Evolutionary conservation across 53 echinoderm and acorn worm genomes (phyloP).

Genomic region (Temnopleurus reevesii): DNA sequence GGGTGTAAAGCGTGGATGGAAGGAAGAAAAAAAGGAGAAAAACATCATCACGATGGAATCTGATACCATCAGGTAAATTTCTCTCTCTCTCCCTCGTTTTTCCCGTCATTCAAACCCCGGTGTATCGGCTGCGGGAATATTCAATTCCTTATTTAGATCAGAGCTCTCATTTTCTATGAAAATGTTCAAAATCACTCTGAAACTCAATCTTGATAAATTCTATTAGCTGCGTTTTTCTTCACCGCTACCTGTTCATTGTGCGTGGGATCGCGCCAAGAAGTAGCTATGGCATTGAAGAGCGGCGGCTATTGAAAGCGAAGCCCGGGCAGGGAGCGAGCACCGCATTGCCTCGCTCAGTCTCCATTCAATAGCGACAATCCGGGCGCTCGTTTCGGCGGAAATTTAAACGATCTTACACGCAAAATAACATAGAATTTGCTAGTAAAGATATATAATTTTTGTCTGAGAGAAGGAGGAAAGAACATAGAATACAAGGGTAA

Average conservation of each 20-base stretch:
- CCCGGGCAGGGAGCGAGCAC: not conserved
- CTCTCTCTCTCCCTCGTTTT: not conserved
- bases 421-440: slow-evolving; percentile 23
- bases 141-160: slow-evolving; percentile 44
- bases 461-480: not conserved
- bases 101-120: not conserved
- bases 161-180: slow-evolving; percentile 11
- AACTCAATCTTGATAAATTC: slow-evolving; percentile 44
- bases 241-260: slow-evolving; percentile 36
- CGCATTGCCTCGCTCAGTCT: not conserved
- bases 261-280: not conserved
- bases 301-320: slow-evolving; percentile 13
- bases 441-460: not conserved
- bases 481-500: not conserved
- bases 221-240: slow-evolving; percentile 39
- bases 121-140: slow-evolving; percentile 10
- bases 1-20: not conserved
- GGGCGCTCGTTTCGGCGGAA: slow-evolving; percentile 26
- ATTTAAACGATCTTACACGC: slow-evolving; percentile 41
- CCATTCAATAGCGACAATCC: slow-evolving; percentile 27
- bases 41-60: not conserved
- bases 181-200: slow-evolving; percentile 22
- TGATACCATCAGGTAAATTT: not conserved
- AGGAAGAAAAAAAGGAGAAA: not conserved
- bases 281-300: slow-evolving; percentile 11